Evolutionary conservation across 92 coral and sea anemone genomes (phyloP).

Genomic region (Heliopora coerulea): DNA sequence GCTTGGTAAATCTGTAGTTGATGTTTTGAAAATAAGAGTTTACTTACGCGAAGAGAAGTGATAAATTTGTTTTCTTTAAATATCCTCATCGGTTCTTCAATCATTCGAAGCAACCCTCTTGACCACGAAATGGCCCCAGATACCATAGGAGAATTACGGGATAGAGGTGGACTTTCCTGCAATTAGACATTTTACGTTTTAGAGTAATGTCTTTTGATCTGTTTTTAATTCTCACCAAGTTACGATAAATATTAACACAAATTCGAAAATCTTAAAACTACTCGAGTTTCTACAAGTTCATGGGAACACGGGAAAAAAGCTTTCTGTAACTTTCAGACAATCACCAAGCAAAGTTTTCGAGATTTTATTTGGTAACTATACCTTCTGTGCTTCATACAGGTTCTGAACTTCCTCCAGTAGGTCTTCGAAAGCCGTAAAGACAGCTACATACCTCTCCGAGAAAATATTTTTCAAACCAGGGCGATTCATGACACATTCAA

Average conservation of each 20-base stretch:
- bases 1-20: too few species aligned
- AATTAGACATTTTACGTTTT: too few species aligned
- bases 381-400: slow-evolving; percentile 89
- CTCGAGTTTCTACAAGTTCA: too few species aligned
- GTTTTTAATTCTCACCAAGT: too few species aligned
- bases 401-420: slow-evolving; percentile 92
- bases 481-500: slow-evolving; percentile 81
- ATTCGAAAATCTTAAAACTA: too few species aligned
- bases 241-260: too few species aligned
- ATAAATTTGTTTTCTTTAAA: slow-evolving; percentile 92
- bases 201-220: too few species aligned
- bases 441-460: slow-evolving; percentile 88
- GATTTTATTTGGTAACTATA: too few species aligned
- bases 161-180: slow-evolving; percentile 94
- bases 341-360: too few species aligned
- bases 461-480: slow-evolving; percentile 72
- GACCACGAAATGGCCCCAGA: slow-evolving; percentile 99
- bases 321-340: too few species aligned
- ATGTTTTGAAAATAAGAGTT: too few species aligned
- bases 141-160: slow-evolving; percentile 92
- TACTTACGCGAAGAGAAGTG: slow-evolving; percentile 78
- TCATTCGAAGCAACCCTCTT: slow-evolving; percentile 72
- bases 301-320: too few species aligned
- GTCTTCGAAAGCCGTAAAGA: slow-evolving; percentile 85
- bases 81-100: slow-evolving; percentile 99